Conservation (phyloP, 2,888 invertebrate genomes). For the Laothoe populi region DNA sequence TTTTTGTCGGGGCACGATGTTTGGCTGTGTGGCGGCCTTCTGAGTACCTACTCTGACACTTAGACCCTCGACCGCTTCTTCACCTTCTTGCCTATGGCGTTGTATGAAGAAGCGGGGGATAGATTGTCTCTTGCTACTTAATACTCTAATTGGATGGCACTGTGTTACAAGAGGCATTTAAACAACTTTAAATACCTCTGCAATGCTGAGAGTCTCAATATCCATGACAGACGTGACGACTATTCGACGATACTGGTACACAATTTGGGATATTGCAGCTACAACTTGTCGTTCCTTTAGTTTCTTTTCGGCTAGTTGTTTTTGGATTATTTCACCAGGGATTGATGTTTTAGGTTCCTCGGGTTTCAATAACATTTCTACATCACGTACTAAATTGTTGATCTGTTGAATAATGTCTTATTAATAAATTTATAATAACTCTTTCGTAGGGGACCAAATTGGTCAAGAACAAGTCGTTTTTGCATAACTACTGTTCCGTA, state of each 20-base stretch:
- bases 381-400: background rate
- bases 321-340: conserved; percentile 4
- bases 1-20: too few relatives aligned
- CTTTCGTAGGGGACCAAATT: background rate
- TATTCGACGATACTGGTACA: conserved; percentile 7
- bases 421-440: background rate
- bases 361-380: conserved; percentile 8
- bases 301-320: background rate
- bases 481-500: too few relatives aligned
- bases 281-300: background rate
- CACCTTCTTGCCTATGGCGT: too few relatives aligned
- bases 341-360: background rate
- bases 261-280: background rate
- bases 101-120: too few relatives aligned
- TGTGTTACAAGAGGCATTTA: too few relatives aligned
- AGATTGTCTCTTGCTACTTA: too few relatives aligned
- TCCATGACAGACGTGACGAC: conserved; percentile 1
- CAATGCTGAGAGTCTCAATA: conserved; percentile 9
- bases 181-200: background rate
- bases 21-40: too few relatives aligned
- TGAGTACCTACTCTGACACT: too few relatives aligned
- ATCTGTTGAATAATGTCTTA: background rate
- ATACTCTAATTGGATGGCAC: too few relatives aligned
- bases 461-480: too few relatives aligned
- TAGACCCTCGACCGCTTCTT: too few relatives aligned